Evolutionary conservation across 2,797 vertebrate species (phyloP), one percentile per base, ranked within the genome.

Genomic region (Sandelia bainsii): DNA sequence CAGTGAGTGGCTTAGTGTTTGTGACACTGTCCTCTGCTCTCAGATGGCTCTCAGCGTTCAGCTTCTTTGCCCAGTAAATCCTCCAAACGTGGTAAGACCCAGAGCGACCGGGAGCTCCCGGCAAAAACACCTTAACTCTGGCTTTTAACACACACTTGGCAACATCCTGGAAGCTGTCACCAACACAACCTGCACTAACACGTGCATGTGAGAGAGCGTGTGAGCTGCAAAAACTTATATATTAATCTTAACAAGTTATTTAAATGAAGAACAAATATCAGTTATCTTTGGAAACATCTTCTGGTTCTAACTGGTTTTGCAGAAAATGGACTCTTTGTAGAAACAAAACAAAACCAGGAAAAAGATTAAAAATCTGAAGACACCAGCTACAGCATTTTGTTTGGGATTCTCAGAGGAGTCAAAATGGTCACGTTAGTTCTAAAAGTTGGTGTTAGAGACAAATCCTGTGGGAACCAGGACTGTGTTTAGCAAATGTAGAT

Each of bases 1-100:
- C 64, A 3, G 66, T 25, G 58, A 20, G 58, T 52, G 19, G 46
- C 16, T 19, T 1, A 65, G 52, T 51, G 68, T 64, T 62, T 60
- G 61, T 89, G 77, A 88, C 73, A 56, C 71, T 92, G 62, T 94
- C 92, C 94, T 95, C 81, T 94, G 92, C 94, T 95, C 93, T 80
- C 94, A 97, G 96, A 96, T 95, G 94, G 91, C 89, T 95, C 95
- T 93, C 96, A 96, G 95, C 96, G 94, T 94, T 94, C 96, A 86
- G 93, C 96, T 75, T 89, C 86, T 81, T 74, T 96, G 93, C 93
- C 95, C 94, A 94, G 95, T 94, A 96, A 95, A 95, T 91, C 96
- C 94, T 96, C 95, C 93, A 97, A 96, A 91, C 95, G 96, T 94
- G 97, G 97, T 97, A 98, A 97, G 97, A 96, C 71, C 76, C 73